Conservation (phyloP, 2,797 vertebrate species). For the Acridotheres tristis region DNA sequence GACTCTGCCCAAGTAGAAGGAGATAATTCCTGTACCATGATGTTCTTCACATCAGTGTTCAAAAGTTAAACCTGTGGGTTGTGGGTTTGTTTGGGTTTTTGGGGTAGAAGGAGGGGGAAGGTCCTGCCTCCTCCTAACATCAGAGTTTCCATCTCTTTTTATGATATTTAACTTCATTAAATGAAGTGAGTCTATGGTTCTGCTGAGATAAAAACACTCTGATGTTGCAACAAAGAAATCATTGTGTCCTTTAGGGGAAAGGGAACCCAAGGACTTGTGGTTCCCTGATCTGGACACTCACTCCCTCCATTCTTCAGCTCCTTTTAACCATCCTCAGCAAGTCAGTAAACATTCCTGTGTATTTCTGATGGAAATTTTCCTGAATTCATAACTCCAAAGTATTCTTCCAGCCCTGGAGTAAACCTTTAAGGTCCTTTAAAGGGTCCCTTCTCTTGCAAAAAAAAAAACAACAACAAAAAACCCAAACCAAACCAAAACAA, state of each 20-base stretch:
- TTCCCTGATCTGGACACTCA: background rate
- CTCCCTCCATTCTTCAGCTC: background rate
- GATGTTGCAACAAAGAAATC: background rate
- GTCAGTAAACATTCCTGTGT: background rate
- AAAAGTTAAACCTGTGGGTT: background rate
- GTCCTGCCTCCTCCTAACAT: background rate
- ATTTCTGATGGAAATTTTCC: background rate
- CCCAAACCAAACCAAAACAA: too few species aligned
- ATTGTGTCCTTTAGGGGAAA: background rate
- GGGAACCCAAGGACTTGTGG: background rate
- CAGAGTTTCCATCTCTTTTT: background rate
- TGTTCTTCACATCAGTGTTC: background rate
- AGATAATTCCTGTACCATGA: background rate
- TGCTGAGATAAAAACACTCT: background rate
- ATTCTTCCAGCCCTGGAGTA: background rate
- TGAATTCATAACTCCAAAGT: background rate
- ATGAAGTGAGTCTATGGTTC: background rate
- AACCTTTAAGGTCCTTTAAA: background rate
- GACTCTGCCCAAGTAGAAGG: background rate
- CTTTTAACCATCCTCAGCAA: background rate
- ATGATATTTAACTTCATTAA: background rate
- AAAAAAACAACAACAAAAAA: background rate
- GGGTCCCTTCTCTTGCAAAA: fast-evolving
- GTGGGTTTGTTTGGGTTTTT: background rate
- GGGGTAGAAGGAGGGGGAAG: background rate